Percentiles rank a stretch among this genome's conserved stretches.
Evolutionary conservation across 2,797 vertebrate species (phyloP).

Genomic region (Neostethus bicornis): DNA sequence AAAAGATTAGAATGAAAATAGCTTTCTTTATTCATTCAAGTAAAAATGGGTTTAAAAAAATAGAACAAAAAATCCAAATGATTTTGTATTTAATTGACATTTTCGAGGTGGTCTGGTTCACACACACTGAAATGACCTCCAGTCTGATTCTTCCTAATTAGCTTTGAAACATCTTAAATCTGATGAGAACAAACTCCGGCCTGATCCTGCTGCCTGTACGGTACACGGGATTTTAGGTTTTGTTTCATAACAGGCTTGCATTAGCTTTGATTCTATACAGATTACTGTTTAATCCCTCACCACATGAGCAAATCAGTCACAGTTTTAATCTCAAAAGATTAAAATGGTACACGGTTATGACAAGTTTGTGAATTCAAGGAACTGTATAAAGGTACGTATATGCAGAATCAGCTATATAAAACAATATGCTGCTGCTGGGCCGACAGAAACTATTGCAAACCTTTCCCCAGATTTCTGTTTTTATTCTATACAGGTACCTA

Average conservation of each 20-base stretch:
- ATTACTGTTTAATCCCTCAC: constrained; percentile 17
- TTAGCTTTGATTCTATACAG: constrained; percentile 1
- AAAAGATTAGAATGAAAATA: not conserved
- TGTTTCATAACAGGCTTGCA: constrained; percentile 11
- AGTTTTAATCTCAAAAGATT: constrained; percentile 26
- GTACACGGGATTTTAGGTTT: constrained; percentile 2
- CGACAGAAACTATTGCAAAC: constrained; percentile 39
- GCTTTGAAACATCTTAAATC: not conserved
- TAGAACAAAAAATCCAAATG: not conserved
- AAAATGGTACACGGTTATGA: not conserved
- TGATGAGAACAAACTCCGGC: not conserved
- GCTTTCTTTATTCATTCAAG: not conserved
- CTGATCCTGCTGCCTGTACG: not conserved
- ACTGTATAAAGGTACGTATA: constrained; percentile 16
- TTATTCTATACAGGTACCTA: constrained; percentile 1
- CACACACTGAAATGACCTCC: not conserved
- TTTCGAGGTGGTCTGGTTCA: not conserved
- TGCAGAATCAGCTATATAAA: constrained; percentile 24
- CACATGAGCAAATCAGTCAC: constrained; percentile 4
- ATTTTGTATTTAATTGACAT: not conserved
- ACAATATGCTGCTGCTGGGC: constrained; percentile 33
- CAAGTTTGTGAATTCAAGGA: constrained; percentile 8
- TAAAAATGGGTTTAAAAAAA: not conserved
- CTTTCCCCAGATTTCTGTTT: constrained; percentile 31
- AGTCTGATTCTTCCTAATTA: not conserved